These are phyloP conservation scores for Samia ricini DNA, from an alignment of 1,140 invertebrate genomes.

Conservation along the genomic window DNA sequence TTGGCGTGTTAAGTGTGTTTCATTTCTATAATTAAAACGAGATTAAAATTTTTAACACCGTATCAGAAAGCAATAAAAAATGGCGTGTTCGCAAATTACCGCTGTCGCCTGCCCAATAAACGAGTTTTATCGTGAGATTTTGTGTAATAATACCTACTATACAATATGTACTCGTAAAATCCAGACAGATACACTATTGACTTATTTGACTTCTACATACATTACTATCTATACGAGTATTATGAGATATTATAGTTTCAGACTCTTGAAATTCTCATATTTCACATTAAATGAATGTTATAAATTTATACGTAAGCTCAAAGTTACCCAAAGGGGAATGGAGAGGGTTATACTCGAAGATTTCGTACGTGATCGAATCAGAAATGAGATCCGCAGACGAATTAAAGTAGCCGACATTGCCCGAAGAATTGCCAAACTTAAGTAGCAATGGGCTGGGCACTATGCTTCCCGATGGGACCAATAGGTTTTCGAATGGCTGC, in stretches of 20 bases:
- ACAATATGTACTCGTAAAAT: not conserved
- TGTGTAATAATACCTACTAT: conserved; percentile 1
- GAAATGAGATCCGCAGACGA: too few species aligned
- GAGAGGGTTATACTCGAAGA: too few species aligned
- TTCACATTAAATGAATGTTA: too few species aligned
- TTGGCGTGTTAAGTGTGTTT: conserved; percentile 35
- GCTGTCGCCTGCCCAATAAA: conserved; percentile 24
- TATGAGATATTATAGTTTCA: not conserved
- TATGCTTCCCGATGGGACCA: too few species aligned
- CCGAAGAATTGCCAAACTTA: too few species aligned
- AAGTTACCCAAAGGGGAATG: too few species aligned
- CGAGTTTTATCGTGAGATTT: conserved; percentile 13
- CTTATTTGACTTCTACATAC: not conserved
- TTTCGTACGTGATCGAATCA: too few species aligned
- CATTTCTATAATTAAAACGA: conserved; percentile 49
- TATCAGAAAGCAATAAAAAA: conserved; percentile 45
- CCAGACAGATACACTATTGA: not conserved
- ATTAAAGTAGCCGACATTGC: too few species aligned
- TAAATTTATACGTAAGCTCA: too few species aligned
- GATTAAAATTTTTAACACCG: conserved; percentile 54
- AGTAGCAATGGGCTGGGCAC: too few species aligned
- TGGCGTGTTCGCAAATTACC: conserved; percentile 37
- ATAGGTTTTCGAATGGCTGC: too few species aligned
- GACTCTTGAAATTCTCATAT: not conserved
- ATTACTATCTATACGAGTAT: not conserved